Evolutionary conservation across 1,140 invertebrate genomes (phyloP).

Genomic region (Pinna nobilis): DNA sequence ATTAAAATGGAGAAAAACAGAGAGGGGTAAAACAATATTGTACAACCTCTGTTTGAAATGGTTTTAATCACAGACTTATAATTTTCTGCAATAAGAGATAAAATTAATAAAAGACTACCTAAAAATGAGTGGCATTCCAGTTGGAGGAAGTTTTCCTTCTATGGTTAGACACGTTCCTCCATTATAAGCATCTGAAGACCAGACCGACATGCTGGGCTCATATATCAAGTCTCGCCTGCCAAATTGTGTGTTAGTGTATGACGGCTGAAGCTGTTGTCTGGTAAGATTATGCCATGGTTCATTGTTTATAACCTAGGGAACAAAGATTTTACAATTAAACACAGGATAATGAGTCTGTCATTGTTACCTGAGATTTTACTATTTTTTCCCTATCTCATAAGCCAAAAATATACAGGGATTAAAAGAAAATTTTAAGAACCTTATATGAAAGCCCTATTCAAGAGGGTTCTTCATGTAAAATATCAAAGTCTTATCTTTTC

Average conservation of each 20-base stretch:
- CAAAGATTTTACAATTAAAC: constrained; percentile 33
- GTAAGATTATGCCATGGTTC: constrained; percentile 77
- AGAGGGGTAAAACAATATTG: too few relatives aligned
- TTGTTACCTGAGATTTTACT: background rate
- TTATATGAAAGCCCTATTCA: background rate
- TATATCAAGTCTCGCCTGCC: background rate
- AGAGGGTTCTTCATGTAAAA: background rate
- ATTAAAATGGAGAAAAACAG: too few relatives aligned
- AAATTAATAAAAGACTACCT: too few relatives aligned
- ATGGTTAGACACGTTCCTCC: constrained; percentile 52
- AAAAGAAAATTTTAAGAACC: background rate
- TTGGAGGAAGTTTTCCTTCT: constrained; percentile 13
- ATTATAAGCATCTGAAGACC: constrained; percentile 38
- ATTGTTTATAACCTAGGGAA: constrained; percentile 51
- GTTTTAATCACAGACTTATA: too few relatives aligned
- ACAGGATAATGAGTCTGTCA: constrained; percentile 31
- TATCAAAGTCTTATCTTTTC: background rate
- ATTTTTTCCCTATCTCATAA: background rate
- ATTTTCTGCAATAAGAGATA: too few relatives aligned
- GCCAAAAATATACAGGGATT: background rate
- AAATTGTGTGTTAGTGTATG: constrained; percentile 47
- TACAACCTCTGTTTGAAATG: too few relatives aligned
- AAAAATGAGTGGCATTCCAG: constrained; percentile 23
- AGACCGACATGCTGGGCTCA: constrained; percentile 29
- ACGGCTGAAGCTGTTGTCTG: constrained; percentile 77